Conservation (phyloP, 2,113 vertebrate species). For the Smithornis capensis region DNA sequence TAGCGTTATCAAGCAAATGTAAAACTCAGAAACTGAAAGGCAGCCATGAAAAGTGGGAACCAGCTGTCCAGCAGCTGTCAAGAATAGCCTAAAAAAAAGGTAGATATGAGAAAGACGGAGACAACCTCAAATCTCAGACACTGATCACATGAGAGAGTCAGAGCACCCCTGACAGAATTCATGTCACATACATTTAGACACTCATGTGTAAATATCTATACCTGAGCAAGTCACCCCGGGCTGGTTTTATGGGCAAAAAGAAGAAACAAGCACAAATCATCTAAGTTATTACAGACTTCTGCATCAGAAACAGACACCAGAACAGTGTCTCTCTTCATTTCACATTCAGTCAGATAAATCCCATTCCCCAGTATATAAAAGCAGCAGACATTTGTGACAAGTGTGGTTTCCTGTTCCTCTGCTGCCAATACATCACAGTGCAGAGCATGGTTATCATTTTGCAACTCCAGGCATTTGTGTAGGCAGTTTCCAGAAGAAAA, state of each 20-base stretch:
- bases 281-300: neutral
- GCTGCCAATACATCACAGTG: neutral
- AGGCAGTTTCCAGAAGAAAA: neutral
- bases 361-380: neutral
- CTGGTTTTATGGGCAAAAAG: neutral
- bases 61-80: neutral
- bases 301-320: neutral
- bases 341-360: neutral
- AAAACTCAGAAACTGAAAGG: neutral
- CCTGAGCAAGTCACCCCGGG: neutral
- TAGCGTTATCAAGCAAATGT: neutral
- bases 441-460: neutral
- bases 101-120: neutral
- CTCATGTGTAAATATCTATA: neutral
- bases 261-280: neutral
- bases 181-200: neutral
- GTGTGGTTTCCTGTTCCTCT: neutral
- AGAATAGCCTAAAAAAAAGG: neutral
- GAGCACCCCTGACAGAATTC: neutral
- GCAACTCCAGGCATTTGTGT: neutral
- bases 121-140: neutral
- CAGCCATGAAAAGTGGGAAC: neutral
- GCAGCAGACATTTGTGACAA: neutral
- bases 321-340: neutral
- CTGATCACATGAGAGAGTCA: neutral